Evolutionary conservation across 2,797 vertebrate genomes (phyloP).

Genomic region (Halcyon chelicuti): DNA sequence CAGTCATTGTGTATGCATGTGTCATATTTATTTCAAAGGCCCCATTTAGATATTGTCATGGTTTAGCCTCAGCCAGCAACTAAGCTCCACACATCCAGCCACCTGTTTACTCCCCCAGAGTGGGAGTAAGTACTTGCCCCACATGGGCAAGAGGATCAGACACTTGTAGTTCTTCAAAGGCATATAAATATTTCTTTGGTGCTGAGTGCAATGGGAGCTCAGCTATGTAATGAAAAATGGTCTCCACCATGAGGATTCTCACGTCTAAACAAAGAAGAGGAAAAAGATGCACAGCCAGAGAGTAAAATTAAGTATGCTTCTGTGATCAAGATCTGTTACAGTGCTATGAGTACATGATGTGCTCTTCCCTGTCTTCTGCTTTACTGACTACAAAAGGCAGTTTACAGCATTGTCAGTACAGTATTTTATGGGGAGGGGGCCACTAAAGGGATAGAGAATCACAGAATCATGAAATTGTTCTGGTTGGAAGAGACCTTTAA

Average conservation of each 20-base stretch:
- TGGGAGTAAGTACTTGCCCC: too few species aligned
- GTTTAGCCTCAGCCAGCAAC: neutral
- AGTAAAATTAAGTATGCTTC: neutral
- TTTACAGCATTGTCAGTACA: neutral
- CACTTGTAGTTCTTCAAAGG: neutral
- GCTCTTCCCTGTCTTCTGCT: neutral
- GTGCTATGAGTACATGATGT: neutral
- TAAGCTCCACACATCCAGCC: neutral
- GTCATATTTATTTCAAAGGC: neutral
- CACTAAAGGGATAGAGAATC: neutral
- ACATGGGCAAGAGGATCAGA: neutral
- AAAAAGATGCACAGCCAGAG: neutral
- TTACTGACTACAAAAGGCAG: neutral
- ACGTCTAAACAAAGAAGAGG: neutral
- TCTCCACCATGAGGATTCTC: neutral
- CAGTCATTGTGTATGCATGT: neutral
- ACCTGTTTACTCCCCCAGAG: too few species aligned
- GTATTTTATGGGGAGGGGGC: neutral
- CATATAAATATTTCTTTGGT: rapidly evolving
- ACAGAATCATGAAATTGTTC: too few species aligned
- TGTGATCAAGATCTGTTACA: neutral
- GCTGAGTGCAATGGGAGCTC: neutral
- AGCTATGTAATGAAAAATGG: neutral
- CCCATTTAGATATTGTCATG: neutral
- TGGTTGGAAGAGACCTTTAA: too few species aligned